Conservation (phyloP, 2,797 vertebrate genomes). For the Labroides dimidiatus region DNA sequence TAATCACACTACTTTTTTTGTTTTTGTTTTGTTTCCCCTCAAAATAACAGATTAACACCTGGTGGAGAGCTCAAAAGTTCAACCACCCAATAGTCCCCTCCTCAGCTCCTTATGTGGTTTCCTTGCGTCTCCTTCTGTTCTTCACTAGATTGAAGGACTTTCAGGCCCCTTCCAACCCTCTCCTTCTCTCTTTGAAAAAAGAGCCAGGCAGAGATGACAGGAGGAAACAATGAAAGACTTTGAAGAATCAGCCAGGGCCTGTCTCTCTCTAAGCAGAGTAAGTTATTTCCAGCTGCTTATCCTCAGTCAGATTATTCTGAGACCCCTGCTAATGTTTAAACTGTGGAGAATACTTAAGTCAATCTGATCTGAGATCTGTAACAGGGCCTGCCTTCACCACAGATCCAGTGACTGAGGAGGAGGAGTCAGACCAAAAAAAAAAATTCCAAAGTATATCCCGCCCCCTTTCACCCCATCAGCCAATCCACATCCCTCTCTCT, state of each 20-base stretch:
- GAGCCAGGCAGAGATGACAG: constrained; percentile 64
- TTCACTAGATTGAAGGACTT: constrained; percentile 37
- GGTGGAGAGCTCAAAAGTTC: constrained; percentile 10
- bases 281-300: constrained; percentile 65
- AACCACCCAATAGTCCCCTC: constrained; percentile 2
- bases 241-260: constrained; percentile 47
- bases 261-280: constrained; percentile 29
- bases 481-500: constrained; percentile 75
- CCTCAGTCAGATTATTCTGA: constrained; percentile 61
- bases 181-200: constrained; percentile 54
- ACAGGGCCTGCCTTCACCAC: constrained; percentile 54
- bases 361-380: constrained; percentile 73
- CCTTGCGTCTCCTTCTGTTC: constrained; percentile 38
- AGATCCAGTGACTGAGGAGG: constrained; percentile 44
- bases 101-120: constrained; percentile 40
- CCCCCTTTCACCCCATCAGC: constrained; percentile 69
- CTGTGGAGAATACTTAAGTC: constrained; percentile 42
- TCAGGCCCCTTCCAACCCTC: constrained; percentile 39
- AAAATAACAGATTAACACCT: not conserved
- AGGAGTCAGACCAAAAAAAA: constrained; percentile 43
- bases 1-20: too few relatives aligned
- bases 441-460: constrained; percentile 57
- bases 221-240: constrained; percentile 71
- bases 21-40: too few relatives aligned
- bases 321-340: constrained; percentile 55